phyloP scores from a whole-genome alignment of 2,888 invertebrate genomes.

The Shargacucullia verbasci region DNA sequence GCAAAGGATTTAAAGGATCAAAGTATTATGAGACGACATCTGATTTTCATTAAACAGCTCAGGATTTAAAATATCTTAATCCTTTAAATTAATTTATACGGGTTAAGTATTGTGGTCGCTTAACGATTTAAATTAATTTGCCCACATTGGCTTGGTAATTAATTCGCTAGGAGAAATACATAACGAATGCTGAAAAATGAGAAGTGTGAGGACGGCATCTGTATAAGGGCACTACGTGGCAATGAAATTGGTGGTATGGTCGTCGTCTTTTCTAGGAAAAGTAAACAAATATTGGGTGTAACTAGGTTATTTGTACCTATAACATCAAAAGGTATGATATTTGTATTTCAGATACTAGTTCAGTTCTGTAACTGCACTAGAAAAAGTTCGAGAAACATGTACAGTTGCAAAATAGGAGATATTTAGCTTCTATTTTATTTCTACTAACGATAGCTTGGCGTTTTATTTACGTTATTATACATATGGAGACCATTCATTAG shows the following conservation, averaged over 20 bases:
- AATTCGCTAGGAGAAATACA: background rate
- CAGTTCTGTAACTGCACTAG: conserved; percentile 2
- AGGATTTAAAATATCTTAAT: conserved; percentile 13
- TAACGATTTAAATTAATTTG: conserved; percentile 9
- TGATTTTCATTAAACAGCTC: conserved; percentile 41
- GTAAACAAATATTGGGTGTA: no score
- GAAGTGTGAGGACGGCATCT: no score
- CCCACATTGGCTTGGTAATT: background rate
- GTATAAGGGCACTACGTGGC: no score
- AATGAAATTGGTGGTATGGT: no score
- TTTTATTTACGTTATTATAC: no score
- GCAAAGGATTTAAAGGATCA: conserved; percentile 31
- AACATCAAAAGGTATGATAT: conserved; percentile 34
- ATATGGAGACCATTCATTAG: no score
- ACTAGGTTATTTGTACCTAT: conserved; percentile 24
- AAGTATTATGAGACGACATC: conserved; percentile 36
- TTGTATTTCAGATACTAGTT: conserved; percentile 28
- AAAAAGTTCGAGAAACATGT: background rate
- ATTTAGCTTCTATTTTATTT: no score
- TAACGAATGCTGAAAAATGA: background rate
- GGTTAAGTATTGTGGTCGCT: conserved; percentile 18
- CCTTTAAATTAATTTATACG: conserved; percentile 29
- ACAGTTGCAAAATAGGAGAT: conserved; percentile 9
- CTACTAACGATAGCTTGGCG: no score
- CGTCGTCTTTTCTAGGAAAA: no score